Percentiles rank a stretch among this genome's conserved stretches.
These are phyloP conservation scores for Glossophaga mutica DNA, from an alignment of 2,797 vertebrate genomes.

Conservation along the genomic window DNA sequence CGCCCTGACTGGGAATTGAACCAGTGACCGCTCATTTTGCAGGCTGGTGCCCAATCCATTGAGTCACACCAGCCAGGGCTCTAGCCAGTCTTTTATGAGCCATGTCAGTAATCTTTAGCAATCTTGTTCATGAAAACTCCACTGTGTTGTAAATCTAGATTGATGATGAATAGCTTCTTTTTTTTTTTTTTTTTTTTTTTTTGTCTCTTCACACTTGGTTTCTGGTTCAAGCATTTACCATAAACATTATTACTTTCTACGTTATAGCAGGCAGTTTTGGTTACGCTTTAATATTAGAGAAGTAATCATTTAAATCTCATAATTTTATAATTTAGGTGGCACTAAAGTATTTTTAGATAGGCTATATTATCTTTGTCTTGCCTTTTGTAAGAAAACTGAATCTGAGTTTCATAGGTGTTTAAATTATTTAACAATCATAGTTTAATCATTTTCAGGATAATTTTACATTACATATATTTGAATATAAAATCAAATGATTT, in stretches of 20 bases:
- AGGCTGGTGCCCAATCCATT: too few relatives aligned
- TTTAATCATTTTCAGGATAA: background rate
- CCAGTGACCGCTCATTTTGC: too few relatives aligned
- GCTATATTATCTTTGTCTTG: background rate
- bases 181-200: background rate
- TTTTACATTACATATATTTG: constrained; percentile 26
- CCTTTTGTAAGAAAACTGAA: background rate
- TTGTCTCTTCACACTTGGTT: constrained; percentile 80
- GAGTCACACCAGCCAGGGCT: background rate
- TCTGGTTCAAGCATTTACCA: constrained; percentile 70
- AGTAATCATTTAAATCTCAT: constrained; percentile 27
- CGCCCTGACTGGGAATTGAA: too few relatives aligned
- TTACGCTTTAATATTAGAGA: constrained; percentile 38
- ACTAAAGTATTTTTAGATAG: background rate
- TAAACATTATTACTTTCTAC: constrained; percentile 70
- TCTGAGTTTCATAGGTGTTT: constrained; percentile 11
- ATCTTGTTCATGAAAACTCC: background rate
- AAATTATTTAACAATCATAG: background rate
- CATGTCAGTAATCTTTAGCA: background rate
- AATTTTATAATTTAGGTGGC: constrained; percentile 23
- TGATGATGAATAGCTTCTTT: background rate
- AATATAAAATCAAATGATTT: background rate
- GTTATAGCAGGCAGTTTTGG: constrained; percentile 11
- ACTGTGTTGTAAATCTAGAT: constrained; percentile 13
- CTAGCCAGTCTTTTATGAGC: background rate